Evolutionary conservation across 2,113 vertebrate species (phyloP).

Genomic region (Marcusenius ussheri): DNA sequence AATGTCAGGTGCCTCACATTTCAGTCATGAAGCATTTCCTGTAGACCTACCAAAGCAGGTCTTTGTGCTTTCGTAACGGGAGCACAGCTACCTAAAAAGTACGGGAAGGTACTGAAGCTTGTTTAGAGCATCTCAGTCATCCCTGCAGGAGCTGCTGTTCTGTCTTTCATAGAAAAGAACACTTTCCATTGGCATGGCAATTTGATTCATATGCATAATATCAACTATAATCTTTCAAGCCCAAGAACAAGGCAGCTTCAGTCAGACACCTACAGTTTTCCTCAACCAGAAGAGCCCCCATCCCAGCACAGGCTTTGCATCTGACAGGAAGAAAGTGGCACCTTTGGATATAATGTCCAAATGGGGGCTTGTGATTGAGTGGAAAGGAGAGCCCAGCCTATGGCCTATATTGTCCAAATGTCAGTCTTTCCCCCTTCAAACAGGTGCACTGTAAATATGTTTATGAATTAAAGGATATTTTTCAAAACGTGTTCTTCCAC

Average conservation of each 20-base stretch:
- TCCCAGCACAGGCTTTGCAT: background rate
- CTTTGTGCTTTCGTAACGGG: background rate
- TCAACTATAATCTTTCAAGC: constrained; percentile 28
- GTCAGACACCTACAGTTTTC: background rate
- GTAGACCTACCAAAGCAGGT: background rate
- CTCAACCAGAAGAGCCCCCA: background rate
- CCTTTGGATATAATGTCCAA: background rate
- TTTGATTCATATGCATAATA: constrained; percentile 6
- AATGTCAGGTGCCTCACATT: background rate
- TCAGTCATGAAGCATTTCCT: background rate
- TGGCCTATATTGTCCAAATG: background rate
- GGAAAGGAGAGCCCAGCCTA: background rate
- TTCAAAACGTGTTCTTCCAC: background rate
- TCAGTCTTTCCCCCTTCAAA: background rate
- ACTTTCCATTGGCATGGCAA: constrained; percentile 19
- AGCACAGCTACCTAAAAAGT: background rate
- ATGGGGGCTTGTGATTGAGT: background rate
- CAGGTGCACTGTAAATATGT: background rate
- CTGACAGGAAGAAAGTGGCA: background rate
- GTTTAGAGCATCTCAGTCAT: background rate
- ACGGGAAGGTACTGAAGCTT: background rate
- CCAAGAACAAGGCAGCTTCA: background rate
- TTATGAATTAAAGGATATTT: background rate
- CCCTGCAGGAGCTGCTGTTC: background rate
- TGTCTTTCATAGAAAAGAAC: background rate